Conservation (phyloP, 2,888 invertebrate species). For the Melipona beecheii region DNA sequence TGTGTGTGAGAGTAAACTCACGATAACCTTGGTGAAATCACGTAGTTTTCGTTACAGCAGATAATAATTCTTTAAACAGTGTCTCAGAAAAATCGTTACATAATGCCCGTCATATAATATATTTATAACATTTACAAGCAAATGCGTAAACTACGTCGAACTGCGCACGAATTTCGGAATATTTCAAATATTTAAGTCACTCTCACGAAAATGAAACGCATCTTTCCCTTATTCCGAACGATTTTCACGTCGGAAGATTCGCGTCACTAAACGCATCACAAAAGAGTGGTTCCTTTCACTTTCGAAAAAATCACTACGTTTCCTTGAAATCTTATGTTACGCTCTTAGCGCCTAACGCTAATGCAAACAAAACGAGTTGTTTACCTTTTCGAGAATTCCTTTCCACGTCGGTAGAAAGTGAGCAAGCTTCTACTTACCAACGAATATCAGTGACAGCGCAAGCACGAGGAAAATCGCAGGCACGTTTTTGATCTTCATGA, state of each 20-base stretch:
- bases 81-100: not conserved
- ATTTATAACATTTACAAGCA: not conserved
- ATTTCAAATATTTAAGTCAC: not conserved
- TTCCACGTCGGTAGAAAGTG: not conserved
- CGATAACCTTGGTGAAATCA: conserved; percentile 50
- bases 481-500: conserved; percentile 56
- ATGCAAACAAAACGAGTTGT: not conserved
- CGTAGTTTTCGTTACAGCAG: not conserved
- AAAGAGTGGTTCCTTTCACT: conserved; percentile 29
- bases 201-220: not conserved
- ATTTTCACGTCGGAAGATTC: not conserved
- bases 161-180: not conserved
- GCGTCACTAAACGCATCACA: not conserved
- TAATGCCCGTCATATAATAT: not conserved
- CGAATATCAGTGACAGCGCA: conserved; percentile 63
- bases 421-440: conserved; percentile 67
- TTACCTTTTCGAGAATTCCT: not conserved
- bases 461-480: conserved; percentile 67
- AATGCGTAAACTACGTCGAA: not conserved
- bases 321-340: not conserved
- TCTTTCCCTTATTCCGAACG: not conserved
- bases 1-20: conserved; percentile 20
- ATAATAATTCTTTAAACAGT: conserved; percentile 19
- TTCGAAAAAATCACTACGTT: not conserved
- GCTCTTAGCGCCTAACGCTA: not conserved